These are phyloP conservation scores for Lochmaea capreae DNA, from an alignment of 2,888 invertebrate species.

Conservation along the genomic window DNA sequence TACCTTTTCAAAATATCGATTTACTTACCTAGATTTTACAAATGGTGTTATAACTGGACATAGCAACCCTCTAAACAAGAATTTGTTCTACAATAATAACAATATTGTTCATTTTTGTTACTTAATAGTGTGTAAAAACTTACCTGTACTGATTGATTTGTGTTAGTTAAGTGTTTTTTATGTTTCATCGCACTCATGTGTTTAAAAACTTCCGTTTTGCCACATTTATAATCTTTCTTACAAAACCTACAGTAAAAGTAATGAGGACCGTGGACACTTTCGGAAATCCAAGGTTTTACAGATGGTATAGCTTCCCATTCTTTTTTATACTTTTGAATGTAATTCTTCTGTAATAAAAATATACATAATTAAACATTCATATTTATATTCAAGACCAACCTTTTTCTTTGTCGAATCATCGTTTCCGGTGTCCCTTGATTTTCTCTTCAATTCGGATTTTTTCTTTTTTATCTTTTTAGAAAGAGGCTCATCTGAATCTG, in stretches of 20 bases:
- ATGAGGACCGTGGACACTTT: conserved; percentile 60
- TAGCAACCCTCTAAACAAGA: conserved; percentile 59
- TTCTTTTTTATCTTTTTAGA: conserved; percentile 52
- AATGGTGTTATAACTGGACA: conserved; percentile 63
- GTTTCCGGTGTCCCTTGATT: conserved; percentile 31
- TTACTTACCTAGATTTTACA: conserved; percentile 52
- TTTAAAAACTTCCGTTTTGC: conserved; percentile 61
- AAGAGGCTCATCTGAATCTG: conserved; percentile 51
- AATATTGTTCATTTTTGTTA: not conserved
- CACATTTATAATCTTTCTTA: conserved; percentile 62
- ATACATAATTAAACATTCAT: not conserved
- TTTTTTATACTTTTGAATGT: conserved; percentile 61
- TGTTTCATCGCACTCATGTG: conserved; percentile 63
- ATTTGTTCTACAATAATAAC: conserved; percentile 56
- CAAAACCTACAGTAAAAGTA: conserved; percentile 63
- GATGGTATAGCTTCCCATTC: conserved; percentile 63
- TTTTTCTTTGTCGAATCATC: conserved; percentile 47
- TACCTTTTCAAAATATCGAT: conserved; percentile 2
- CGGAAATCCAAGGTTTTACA: conserved; percentile 61
- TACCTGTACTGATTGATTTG: conserved; percentile 51
- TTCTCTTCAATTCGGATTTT: conserved; percentile 37
- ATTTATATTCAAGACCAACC: conserved; percentile 24
- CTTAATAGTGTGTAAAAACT: conserved; percentile 2
- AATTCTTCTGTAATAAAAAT: conserved; percentile 49
- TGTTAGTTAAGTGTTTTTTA: conserved; percentile 51